Conservation (phyloP, 2,888 invertebrate genomes). For the Chamaedrilus cognettii region DNA sequence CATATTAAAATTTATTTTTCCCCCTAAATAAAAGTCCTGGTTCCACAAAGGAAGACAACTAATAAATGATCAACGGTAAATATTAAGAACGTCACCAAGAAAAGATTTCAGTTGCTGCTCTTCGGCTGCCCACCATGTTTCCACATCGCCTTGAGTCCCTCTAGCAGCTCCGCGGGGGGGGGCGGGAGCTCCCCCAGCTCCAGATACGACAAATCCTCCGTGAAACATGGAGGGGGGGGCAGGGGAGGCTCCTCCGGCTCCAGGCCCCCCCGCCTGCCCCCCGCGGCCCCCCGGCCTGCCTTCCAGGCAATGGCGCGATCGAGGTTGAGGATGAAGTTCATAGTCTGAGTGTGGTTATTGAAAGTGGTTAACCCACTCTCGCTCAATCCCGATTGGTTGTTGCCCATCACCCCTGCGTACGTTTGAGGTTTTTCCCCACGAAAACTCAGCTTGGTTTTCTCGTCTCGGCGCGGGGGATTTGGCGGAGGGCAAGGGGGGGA, state of each 20-base stretch:
- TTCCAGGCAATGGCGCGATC: conserved; percentile 23
- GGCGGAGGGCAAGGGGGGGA: conserved; percentile 16
- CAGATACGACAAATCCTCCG: conserved; percentile 20
- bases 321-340: conserved; percentile 26
- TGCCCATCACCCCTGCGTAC: too few relatives aligned
- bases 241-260: conserved; percentile 19
- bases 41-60: too few relatives aligned
- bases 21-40: too few relatives aligned
- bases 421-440: not conserved
- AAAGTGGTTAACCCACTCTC: not conserved
- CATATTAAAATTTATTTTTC: too few relatives aligned
- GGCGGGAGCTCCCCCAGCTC: conserved; percentile 26
- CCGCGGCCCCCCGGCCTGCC: conserved; percentile 4
- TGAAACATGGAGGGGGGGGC: conserved; percentile 19
- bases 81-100: too few relatives aligned
- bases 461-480: conserved; percentile 18
- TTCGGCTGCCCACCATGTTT: not conserved
- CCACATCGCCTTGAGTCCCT: conserved; percentile 13
- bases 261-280: conserved; percentile 18
- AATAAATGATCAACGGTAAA: too few relatives aligned
- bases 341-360: conserved; percentile 13
- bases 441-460: conserved; percentile 18
- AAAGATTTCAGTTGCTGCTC: too few relatives aligned
- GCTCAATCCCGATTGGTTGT: not conserved
- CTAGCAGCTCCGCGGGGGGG: conserved; percentile 25